Percentiles rank a stretch among this genome's conserved stretches.
These are phyloP conservation scores for Keiferia lycopersicella DNA, from an alignment of 2,888 invertebrate genomes.

Conservation along the genomic window DNA sequence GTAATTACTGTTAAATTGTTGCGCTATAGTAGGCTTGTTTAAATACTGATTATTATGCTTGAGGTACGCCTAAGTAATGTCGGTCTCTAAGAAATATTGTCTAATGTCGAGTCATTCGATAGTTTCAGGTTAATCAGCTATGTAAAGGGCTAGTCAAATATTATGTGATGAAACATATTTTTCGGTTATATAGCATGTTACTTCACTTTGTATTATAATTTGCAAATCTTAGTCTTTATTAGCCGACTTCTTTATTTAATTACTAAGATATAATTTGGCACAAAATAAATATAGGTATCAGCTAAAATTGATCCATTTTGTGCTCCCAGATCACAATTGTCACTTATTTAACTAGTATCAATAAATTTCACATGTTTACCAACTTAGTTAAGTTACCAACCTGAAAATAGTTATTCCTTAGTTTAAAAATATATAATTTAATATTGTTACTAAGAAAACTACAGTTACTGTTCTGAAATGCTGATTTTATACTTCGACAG, in stretches of 20 bases:
- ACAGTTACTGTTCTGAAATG: not conserved
- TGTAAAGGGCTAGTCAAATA: not conserved
- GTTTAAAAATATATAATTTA: not conserved
- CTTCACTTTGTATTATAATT: not conserved
- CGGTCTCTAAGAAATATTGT: constrained; percentile 53
- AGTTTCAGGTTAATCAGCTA: not conserved
- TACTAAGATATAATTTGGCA: constrained; percentile 42
- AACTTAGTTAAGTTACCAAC: constrained; percentile 39
- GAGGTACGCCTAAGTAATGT: constrained; percentile 39
- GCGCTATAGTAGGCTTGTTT: constrained; percentile 44
- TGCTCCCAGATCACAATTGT: constrained; percentile 55
- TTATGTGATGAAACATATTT: not conserved
- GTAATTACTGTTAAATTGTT: constrained; percentile 46
- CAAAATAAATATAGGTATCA: constrained; percentile 44
- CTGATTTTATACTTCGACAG: no score
- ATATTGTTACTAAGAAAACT: constrained; percentile 14
- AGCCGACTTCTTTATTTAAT: not conserved
- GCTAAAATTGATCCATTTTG: constrained; percentile 58
- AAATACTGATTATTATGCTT: constrained; percentile 44
- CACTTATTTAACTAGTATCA: constrained; percentile 29
- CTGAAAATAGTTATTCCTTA: constrained; percentile 41
- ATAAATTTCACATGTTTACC: constrained; percentile 28
- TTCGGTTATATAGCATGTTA: not conserved
- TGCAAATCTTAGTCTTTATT: not conserved
- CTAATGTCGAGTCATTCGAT: constrained; percentile 27